These are phyloP conservation scores for Lagothrix lagotricha DNA, from an alignment of 2,797 vertebrate genomes.

Conservation along the genomic window DNA sequence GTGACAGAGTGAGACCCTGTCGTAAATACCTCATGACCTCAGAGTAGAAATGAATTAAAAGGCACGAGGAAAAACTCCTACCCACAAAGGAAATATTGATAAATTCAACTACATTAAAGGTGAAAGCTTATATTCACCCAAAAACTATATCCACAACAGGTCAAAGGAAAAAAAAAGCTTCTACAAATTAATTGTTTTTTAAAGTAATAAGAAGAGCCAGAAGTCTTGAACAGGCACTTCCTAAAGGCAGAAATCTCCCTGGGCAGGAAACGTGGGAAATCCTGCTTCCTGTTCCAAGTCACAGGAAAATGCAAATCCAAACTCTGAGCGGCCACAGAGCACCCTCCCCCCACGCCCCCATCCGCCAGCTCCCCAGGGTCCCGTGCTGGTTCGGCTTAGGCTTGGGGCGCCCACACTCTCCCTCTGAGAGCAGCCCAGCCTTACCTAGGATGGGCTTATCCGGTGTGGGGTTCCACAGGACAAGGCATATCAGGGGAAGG, in stretches of 20 bases:
- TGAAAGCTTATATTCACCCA: neutral
- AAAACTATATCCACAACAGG: neutral
- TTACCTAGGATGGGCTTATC: too few species aligned
- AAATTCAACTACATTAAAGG: neutral
- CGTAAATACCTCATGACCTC: neutral
- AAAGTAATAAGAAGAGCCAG: accelerated
- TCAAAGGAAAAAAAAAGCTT: neutral
- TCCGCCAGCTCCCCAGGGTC: too few species aligned
- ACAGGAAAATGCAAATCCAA: neutral
- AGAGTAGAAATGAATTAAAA: neutral
- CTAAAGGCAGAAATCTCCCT: neutral
- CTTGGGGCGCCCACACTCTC: neutral
- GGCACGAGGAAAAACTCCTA: neutral
- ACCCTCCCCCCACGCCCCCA: too few species aligned
- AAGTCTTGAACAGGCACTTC: neutral
- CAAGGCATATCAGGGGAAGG: neutral
- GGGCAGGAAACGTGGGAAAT: neutral
- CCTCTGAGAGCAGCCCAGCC: too few species aligned
- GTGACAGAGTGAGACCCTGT: too few species aligned
- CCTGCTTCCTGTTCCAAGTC: neutral
- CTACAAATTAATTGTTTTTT: neutral
- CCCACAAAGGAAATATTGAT: neutral
- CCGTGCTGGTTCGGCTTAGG: too few species aligned
- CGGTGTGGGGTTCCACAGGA: too few species aligned
- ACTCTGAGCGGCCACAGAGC: neutral